phyloP scores from a whole-genome alignment of 2,113 vertebrate species.

The Smithornis capensis region DNA sequence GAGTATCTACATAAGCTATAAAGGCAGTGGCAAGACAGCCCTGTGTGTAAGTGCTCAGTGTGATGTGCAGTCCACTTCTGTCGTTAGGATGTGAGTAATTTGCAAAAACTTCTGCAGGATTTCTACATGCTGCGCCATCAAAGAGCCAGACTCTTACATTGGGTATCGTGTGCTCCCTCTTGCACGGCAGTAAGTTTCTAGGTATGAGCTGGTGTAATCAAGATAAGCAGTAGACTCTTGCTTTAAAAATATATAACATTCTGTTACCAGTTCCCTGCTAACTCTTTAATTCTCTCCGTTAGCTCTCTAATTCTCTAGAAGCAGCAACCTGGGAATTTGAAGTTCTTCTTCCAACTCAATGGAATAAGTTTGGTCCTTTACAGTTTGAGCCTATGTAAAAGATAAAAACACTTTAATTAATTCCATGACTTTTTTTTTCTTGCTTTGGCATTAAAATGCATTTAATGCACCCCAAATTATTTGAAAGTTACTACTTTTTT shows the following conservation, averaged over 20 bases:
- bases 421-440: not conserved
- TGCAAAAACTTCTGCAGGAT: not conserved
- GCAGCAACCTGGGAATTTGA: not conserved
- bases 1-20: not conserved
- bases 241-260: not conserved
- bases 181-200: not conserved
- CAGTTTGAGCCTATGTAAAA: not conserved
- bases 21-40: not conserved
- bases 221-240: rapidly evolving
- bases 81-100: not conserved
- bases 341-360: not conserved
- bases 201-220: not conserved
- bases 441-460: not conserved
- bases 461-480: not conserved
- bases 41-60: not conserved
- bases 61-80: not conserved
- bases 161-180: not conserved
- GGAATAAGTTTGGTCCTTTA: not conserved
- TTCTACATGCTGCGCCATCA: not conserved
- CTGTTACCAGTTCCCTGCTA: not conserved
- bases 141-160: rapidly evolving
- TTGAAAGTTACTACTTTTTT: not conserved
- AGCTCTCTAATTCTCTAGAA: not conserved
- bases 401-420: not conserved
- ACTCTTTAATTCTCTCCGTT: not conserved